A percentile compares a stretch with the other conserved stretches of the same genome.
Conservation (phyloP, 1,140 invertebrate species). For the Saccostrea echinata region DNA sequence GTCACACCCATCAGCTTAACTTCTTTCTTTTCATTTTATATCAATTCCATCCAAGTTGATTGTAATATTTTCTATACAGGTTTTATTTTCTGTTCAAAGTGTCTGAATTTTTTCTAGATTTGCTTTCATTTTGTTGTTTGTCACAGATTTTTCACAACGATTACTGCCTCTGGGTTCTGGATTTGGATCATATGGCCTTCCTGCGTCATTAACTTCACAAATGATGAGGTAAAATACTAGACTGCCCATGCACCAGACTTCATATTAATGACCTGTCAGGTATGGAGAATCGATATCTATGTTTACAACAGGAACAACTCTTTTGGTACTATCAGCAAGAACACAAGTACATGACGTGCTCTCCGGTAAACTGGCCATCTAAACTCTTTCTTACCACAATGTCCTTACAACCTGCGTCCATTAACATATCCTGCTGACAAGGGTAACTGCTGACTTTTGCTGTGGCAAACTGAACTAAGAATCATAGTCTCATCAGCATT, state of each 20-base stretch:
- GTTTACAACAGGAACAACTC: not conserved
- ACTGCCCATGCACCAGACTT: slow-evolving; percentile 6
- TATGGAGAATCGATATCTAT: slow-evolving; percentile 3
- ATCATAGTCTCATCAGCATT: not conserved
- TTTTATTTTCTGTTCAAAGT: no score
- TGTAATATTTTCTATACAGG: no score
- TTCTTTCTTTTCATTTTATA: no score
- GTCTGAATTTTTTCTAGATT: no score
- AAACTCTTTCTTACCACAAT: not conserved
- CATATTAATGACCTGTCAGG: no score
- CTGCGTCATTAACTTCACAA: not conserved
- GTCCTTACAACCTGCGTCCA: not conserved
- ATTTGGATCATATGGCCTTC: slow-evolving; percentile 25
- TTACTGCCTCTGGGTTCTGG: no score
- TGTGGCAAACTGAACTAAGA: not conserved
- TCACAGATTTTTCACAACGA: no score
- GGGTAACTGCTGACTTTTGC: no score
- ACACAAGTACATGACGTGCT: not conserved
- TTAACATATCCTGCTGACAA: not conserved
- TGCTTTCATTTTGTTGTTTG: no score
- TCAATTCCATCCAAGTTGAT: no score
- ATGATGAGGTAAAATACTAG: slow-evolving; percentile 4
- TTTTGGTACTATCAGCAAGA: not conserved
- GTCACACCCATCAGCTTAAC: no score
- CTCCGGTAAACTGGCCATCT: not conserved